Conservation (phyloP, 2,797 vertebrate species). For the Sebastes goodei region DNA sequence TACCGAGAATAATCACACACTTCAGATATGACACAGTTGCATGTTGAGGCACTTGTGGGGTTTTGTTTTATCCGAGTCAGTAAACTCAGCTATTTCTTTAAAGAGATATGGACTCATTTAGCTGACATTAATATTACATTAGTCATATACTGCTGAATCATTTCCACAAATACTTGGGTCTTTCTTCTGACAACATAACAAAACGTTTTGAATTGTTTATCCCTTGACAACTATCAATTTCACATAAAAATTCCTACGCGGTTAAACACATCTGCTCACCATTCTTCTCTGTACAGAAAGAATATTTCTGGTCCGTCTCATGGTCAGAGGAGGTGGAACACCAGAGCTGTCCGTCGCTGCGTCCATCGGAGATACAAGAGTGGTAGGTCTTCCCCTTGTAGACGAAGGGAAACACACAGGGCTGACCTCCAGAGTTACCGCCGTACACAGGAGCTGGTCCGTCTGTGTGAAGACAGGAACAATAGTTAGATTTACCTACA, state of each 20-base stretch:
- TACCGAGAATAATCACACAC: neutral
- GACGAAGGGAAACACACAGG: conserved; percentile 94
- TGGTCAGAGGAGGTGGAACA: conserved; percentile 95
- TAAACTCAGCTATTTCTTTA: neutral
- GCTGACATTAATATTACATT: neutral
- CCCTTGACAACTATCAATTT: neutral
- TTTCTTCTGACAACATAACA: neutral
- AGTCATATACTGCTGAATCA: neutral
- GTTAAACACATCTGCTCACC: conserved; percentile 78
- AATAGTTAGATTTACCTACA: no score
- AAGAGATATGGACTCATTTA: neutral
- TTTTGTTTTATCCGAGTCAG: neutral
- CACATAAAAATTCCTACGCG: fast-evolving
- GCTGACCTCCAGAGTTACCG: conserved; percentile 92
- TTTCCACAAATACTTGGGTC: neutral
- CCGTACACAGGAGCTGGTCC: conserved; percentile 89
- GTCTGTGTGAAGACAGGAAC: conserved; percentile 53
- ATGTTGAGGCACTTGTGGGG: neutral
- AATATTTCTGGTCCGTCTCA: conserved; percentile 91
- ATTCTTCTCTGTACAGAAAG: conserved; percentile 93
- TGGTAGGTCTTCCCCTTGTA: conserved; percentile 93
- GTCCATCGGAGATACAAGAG: conserved; percentile 92
- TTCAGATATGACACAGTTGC: neutral
- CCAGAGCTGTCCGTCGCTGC: conserved; percentile 93
- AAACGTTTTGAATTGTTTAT: neutral